These are phyloP conservation scores for Chloroclysta siterata DNA, from an alignment of 2,888 invertebrate genomes.

Conservation along the genomic window DNA sequence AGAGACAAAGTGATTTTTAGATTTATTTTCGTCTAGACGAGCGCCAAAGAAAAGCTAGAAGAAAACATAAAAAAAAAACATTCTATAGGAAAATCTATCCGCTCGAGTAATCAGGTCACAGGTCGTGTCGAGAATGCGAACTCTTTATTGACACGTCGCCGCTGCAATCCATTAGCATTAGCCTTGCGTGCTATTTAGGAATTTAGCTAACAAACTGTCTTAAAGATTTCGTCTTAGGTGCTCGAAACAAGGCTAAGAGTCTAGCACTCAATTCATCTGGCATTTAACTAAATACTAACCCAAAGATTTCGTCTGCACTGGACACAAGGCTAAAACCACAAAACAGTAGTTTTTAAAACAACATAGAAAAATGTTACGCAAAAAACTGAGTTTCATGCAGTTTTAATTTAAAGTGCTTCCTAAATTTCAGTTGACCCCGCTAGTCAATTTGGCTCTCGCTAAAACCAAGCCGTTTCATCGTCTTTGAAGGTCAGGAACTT, in stretches of 20 bases:
- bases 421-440: slow-evolving; percentile 54
- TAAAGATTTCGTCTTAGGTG: slow-evolving; percentile 49
- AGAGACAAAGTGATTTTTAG: no score
- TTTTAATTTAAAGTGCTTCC: slow-evolving; percentile 41
- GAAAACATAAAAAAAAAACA: slow-evolving; percentile 21
- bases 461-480: slow-evolving; percentile 55
- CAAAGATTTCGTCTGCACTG: neutral
- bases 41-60: neutral
- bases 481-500: slow-evolving; percentile 62
- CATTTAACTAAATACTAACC: neutral
- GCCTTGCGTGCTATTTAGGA: slow-evolving; percentile 76
- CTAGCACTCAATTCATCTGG: neutral
- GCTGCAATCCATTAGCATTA: slow-evolving; percentile 73
- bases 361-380: slow-evolving; percentile 18
- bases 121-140: slow-evolving; percentile 69
- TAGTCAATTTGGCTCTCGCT: slow-evolving; percentile 60
- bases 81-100: slow-evolving; percentile 35
- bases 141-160: slow-evolving; percentile 71
- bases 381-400: slow-evolving; percentile 34
- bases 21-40: no score
- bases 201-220: slow-evolving; percentile 51
- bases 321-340: slow-evolving; percentile 28
- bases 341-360: neutral
- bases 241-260: slow-evolving; percentile 21
- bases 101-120: slow-evolving; percentile 57